Evolutionary conservation across 1,140 invertebrate species (phyloP).

Genomic region (Diorhabda carinulata): DNA sequence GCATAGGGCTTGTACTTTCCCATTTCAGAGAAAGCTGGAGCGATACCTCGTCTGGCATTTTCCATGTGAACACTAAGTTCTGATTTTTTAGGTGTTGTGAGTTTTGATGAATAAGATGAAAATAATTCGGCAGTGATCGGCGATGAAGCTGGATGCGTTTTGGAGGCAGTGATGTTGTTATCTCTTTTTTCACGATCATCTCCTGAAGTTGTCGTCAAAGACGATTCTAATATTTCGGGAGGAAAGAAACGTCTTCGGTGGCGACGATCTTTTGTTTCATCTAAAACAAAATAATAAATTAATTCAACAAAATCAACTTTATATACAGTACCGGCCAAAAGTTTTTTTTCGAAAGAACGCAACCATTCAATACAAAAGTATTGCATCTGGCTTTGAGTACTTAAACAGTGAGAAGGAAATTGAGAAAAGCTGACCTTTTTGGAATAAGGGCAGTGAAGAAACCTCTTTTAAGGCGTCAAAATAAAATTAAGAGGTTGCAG

Average conservation of each 20-base stretch:
- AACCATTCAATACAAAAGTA: too few relatives aligned
- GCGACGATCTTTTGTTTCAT: constrained; percentile 45
- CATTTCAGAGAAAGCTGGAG: constrained; percentile 32
- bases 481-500: too few relatives aligned
- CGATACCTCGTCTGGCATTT: constrained; percentile 43
- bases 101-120: constrained; percentile 23
- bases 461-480: too few relatives aligned
- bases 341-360: background rate
- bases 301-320: background rate
- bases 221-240: constrained; percentile 39
- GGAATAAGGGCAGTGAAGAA: too few relatives aligned
- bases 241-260: constrained; percentile 50
- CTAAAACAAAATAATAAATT: constrained; percentile 37
- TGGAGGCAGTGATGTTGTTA: constrained; percentile 32
- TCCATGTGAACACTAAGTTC: constrained; percentile 48
- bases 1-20: constrained; percentile 34
- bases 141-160: constrained; percentile 25
- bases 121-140: constrained; percentile 34
- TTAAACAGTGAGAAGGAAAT: too few relatives aligned
- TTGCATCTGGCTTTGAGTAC: too few relatives aligned
- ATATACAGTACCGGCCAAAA: background rate
- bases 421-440: too few relatives aligned
- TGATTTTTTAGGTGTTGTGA: constrained; percentile 29
- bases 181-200: constrained; percentile 29
- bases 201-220: constrained; percentile 18